Base-by-base conservation (phyloP, 2,888 invertebrate genomes). In the Macrosoma leucophasiata region DNA sequence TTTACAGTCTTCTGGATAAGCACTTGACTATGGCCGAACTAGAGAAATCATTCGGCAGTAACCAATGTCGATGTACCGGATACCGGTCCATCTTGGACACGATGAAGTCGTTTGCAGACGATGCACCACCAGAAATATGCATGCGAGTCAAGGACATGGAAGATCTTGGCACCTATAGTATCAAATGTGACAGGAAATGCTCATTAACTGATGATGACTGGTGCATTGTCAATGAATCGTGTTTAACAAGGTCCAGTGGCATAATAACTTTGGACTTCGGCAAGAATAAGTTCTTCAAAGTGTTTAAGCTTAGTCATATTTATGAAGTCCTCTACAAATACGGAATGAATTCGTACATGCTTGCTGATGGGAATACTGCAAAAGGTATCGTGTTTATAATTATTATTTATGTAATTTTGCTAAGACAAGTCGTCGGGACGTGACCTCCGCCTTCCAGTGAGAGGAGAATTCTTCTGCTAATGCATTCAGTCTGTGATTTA, bases 41-140 rank as follows among this genome's bases (percentile, higher is more conserved):
- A 13, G 93, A 93, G 56, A 88, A 90, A 46, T 87, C 90, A 0
- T 91, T 93, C 44, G 93, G 91, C 13, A 88, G 91, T 37, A 92
- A 92, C 53, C 90, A 93, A 3, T 94, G 94, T 44, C 86, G 94
- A 5, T 94, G 93, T 55, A 94, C 93, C 0, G 93, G 93, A 0
- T 93, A 90, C 59, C 79, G 92, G 1, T 89, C 93, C 1, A 93
- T 94, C 38, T 58, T 93, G 39, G 92, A 93, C 55, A 87, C 91
- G 1, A 89, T 93, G 67, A 92, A 93, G 58, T 88, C 91, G 0
- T 89, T 91, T 44, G 90, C 89, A 1, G 63, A 61, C 0, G 90
- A 91, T 53, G 87, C 88, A 4, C 72, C 85, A 4, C 76, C 86
- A n/a, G 57, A 78, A 29, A 62, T 89, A 5, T 68, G 68, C 1